phyloP scores from a whole-genome alignment of 2,797 vertebrate genomes.

The Onychomys arenicola region DNA sequence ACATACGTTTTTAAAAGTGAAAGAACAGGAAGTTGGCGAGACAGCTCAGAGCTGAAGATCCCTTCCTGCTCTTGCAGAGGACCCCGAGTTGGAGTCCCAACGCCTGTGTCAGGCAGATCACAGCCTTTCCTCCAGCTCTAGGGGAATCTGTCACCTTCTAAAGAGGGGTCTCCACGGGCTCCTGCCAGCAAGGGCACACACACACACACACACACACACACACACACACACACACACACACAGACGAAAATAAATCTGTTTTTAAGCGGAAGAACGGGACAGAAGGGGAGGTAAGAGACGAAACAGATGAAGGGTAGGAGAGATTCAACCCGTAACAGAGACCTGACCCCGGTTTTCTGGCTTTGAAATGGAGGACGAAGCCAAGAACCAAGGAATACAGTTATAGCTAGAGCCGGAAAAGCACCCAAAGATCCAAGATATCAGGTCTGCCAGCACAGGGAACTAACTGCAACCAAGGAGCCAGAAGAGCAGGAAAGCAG shows the following conservation, averaged over 20 bases:
- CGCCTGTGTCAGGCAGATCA: background rate
- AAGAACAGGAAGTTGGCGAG: background rate
- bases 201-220: background rate
- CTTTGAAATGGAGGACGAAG: background rate
- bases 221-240: background rate
- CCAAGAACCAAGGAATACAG: background rate
- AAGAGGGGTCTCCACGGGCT: background rate
- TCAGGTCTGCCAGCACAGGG: background rate
- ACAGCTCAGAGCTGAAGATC: background rate
- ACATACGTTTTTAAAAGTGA: background rate
- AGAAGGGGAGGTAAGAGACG: background rate
- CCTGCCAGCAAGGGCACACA: background rate
- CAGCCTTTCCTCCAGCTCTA: background rate
- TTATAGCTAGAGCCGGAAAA: background rate
- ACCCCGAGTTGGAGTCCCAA: background rate
- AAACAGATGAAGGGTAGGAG: background rate
- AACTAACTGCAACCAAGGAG: background rate
- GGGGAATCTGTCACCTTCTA: background rate
- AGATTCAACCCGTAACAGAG: background rate
- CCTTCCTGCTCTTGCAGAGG: background rate
- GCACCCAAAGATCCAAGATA: background rate
- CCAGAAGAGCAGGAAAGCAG: background rate
- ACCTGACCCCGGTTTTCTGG: background rate
- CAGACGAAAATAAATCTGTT: background rate
- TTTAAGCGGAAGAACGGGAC: background rate